Percentiles rank a stretch among this genome's conserved stretches.
Conservation (phyloP, 2,797 vertebrate species). For the Avahi laniger region DNA sequence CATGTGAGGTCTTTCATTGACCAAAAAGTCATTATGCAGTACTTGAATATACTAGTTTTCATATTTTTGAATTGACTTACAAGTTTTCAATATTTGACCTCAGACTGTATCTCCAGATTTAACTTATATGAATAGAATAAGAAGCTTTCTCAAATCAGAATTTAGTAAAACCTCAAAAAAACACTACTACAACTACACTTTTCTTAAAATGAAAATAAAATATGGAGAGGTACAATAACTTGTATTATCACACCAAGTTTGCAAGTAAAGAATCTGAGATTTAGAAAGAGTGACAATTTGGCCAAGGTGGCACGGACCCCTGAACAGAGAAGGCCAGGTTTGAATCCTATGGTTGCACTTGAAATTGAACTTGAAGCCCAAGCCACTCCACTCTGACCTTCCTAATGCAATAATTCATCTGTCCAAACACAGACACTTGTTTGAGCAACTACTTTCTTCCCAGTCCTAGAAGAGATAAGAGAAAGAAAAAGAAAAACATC, state of each 20-base stretch:
- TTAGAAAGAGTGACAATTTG: not conserved
- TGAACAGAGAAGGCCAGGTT: not conserved
- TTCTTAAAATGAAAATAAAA: slow-evolving; percentile 11
- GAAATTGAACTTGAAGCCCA: not conserved
- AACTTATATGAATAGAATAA: slow-evolving; percentile 7
- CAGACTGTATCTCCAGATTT: not conserved
- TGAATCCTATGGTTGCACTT: not conserved
- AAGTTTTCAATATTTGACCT: slow-evolving; percentile 27
- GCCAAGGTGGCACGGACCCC: not conserved
- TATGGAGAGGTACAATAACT: not conserved
- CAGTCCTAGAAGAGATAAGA: not conserved
- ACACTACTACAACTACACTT: not conserved
- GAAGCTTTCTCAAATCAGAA: not conserved
- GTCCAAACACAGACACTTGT: not conserved
- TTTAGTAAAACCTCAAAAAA: slow-evolving; percentile 8
- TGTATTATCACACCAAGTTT: not conserved
- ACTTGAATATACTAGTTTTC: not conserved
- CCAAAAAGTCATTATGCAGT: not conserved
- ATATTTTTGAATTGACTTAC: not conserved
- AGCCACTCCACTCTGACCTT: not conserved
- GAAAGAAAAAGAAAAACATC: not conserved
- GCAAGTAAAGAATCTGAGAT: not conserved
- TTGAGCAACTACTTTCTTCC: not conserved
- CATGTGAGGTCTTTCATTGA: not conserved
- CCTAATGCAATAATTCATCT: not conserved